Percentiles rank a stretch among this genome's conserved stretches.
phyloP scores from a whole-genome alignment of 2,797 vertebrate genomes.

The Danio kyathit region DNA sequence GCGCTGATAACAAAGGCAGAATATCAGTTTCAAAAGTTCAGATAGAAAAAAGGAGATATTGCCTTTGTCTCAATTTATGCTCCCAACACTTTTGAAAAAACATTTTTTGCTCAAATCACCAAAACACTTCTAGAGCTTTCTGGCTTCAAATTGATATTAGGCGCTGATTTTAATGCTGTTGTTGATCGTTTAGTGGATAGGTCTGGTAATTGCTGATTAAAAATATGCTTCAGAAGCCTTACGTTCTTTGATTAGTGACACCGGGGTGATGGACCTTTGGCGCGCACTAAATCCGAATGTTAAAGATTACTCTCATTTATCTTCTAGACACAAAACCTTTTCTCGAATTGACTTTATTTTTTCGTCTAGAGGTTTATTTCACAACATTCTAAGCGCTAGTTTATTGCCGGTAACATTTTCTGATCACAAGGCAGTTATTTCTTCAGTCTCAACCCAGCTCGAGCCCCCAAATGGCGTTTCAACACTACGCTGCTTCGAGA shows the following conservation, averaged over 20 bases:
- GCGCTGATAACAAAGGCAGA: neutral
- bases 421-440: neutral
- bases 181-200: neutral
- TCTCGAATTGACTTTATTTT: neutral
- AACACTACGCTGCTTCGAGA: neutral
- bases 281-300: neutral
- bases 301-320: neutral
- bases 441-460: neutral
- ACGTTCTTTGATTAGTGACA: neutral
- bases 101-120: neutral
- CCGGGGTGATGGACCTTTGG: neutral
- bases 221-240: neutral
- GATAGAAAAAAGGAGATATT: neutral
- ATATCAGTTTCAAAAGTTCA: neutral
- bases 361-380: neutral
- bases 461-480: neutral
- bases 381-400: neutral
- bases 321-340: neutral
- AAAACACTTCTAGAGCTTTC: neutral
- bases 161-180: slow-evolving; percentile 1
- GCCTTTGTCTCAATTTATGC: neutral
- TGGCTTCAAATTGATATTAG: neutral
- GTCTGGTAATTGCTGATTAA: neutral
- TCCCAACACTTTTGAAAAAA: no score
- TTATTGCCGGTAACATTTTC: slow-evolving; percentile 1